Percentiles rank a stretch among this genome's conserved stretches.
Conservation (phyloP, 2,888 invertebrate genomes). For the Erebia epiphron region DNA sequence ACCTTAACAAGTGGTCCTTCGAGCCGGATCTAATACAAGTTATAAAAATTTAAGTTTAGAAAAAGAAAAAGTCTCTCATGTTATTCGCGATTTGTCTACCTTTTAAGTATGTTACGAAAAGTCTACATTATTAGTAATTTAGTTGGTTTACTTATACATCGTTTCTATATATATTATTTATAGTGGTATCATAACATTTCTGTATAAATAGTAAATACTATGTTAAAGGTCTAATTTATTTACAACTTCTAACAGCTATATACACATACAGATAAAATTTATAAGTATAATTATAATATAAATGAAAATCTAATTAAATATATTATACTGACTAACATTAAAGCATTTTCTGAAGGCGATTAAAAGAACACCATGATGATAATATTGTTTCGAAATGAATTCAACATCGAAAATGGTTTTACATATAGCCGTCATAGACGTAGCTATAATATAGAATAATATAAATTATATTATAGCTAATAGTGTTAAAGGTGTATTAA, state of each 20-base stretch:
- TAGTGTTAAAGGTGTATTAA: no score
- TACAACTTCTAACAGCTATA: conserved; percentile 77
- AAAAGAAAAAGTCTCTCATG: no score
- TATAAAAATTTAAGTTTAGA: no score
- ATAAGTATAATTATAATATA: conserved; percentile 39
- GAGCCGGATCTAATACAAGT: no score
- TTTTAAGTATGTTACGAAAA: no score
- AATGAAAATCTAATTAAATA: conserved; percentile 52
- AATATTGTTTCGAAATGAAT: not conserved
- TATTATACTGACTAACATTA: conserved; percentile 70
- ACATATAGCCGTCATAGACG: no score
- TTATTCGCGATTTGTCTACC: no score
- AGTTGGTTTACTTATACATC: conserved; percentile 35
- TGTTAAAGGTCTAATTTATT: conserved; percentile 65
- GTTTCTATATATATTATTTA: conserved; percentile 24
- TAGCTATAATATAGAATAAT: no score
- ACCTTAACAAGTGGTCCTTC: no score
- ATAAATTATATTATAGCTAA: no score
- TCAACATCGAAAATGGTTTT: not conserved
- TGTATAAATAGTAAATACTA: conserved; percentile 71
- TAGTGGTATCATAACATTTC: conserved; percentile 16
- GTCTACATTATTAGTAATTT: conserved; percentile 47
- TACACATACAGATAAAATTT: conserved; percentile 76
- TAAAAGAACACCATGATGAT: conserved; percentile 68
- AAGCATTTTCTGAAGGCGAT: conserved; percentile 79